phyloP scores from a whole-genome alignment of 2,797 vertebrate genomes.

The Limosa lapponica region DNA sequence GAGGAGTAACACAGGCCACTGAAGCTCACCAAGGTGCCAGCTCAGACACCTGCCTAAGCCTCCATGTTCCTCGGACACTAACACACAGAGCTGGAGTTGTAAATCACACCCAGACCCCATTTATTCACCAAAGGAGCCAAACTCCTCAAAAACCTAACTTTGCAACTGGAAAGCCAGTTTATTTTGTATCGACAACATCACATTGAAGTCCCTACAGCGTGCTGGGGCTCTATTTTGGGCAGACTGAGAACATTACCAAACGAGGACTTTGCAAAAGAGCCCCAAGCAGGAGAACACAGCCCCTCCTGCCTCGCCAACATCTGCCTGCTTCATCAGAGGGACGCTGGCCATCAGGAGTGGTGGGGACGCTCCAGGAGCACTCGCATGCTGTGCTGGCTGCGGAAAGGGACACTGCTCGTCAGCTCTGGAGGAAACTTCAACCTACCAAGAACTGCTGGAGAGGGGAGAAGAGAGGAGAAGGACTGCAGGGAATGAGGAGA shows the following conservation, averaged over 20 bases:
- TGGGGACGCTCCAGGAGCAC: not conserved
- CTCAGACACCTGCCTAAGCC: fast-evolving
- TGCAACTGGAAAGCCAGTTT: not conserved
- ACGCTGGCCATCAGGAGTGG: fast-evolving
- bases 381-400: not conserved
- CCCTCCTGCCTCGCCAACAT: not conserved
- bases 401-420: not conserved
- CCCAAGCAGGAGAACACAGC: not conserved
- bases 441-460: not conserved
- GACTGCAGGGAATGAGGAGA: not conserved
- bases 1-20: not conserved
- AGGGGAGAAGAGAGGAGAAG: not conserved
- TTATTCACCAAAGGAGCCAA: not conserved
- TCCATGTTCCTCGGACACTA: not conserved
- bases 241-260: not conserved
- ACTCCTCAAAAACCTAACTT: not conserved
- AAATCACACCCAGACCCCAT: not conserved
- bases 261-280: not conserved
- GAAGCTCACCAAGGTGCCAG: not conserved
- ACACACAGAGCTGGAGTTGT: not conserved
- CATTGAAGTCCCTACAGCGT: not conserved
- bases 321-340: not conserved
- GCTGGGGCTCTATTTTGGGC: not conserved
- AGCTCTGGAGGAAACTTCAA: not conserved
- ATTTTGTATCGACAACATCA: too few species aligned